Evolutionary conservation across 2,113 vertebrate genomes (phyloP).

Genomic region (Spheniscus mendiculus): DNA sequence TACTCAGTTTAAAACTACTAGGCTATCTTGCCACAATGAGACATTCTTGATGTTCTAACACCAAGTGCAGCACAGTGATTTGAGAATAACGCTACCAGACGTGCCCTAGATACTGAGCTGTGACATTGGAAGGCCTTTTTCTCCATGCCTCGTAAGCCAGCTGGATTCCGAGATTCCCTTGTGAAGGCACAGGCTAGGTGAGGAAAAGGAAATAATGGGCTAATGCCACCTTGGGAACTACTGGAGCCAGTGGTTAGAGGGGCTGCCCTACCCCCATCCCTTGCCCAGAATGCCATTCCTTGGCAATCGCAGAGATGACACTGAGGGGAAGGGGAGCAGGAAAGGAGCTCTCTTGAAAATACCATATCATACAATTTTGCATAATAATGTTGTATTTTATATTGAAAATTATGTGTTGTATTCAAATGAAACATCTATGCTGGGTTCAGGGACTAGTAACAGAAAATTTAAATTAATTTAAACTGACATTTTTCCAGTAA

Average conservation of each 20-base stretch:
- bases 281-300: not conserved
- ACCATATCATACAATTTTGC: not conserved
- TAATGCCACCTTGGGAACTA: not conserved
- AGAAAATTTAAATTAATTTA: not conserved
- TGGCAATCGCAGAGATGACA: not conserved
- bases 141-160: not conserved
- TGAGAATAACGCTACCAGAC: conserved; percentile 14
- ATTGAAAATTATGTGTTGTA: not conserved
- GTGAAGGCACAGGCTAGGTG: not conserved
- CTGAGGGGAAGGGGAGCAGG: not conserved
- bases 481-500: not conserved
- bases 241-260: not conserved
- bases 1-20: not conserved
- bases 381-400: not conserved
- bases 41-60: not conserved
- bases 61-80: not conserved
- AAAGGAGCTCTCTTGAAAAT: not conserved
- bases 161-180: not conserved
- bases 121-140: not conserved
- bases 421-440: not conserved
- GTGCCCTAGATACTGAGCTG: conserved; percentile 4
- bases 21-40: not conserved
- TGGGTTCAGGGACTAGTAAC: not conserved
- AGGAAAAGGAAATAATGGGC: not conserved
- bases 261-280: not conserved